Percentiles rank a stretch among this genome's conserved stretches.
These are phyloP conservation scores for Cybosia mesomella DNA, from an alignment of 2,888 invertebrate genomes.

Conservation along the genomic window DNA sequence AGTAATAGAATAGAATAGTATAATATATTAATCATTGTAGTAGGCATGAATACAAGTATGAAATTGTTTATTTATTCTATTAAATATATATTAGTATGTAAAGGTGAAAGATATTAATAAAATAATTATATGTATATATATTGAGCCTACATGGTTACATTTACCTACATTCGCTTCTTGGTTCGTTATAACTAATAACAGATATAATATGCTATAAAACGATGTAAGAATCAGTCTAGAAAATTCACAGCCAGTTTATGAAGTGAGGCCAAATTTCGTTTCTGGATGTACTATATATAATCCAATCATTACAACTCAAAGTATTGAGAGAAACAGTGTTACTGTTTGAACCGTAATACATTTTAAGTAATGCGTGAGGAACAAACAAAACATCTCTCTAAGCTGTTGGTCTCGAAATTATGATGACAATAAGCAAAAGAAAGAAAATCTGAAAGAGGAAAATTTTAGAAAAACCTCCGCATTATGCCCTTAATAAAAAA, in stretches of 20 bases:
- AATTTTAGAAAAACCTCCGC: not conserved
- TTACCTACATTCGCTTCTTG: not conserved
- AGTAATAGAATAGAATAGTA: too few species aligned
- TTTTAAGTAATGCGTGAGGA: not conserved
- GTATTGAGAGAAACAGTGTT: too few species aligned
- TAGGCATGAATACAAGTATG: too few species aligned
- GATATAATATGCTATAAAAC: not conserved
- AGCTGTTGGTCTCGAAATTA: not conserved
- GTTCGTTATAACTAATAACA: not conserved
- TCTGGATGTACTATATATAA: not conserved
- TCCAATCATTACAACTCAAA: constrained; percentile 5
- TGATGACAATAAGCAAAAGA: not conserved
- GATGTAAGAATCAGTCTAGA: not conserved
- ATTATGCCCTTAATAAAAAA: not conserved
- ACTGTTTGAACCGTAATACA: not conserved
- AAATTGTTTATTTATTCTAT: too few species aligned
- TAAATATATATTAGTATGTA: too few species aligned
- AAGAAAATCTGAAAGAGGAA: not conserved
- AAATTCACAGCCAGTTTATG: not conserved
- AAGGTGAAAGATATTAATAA: too few species aligned
- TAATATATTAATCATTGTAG: too few species aligned
- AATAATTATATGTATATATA: too few species aligned
- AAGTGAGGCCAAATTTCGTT: not conserved
- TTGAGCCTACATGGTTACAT: too few species aligned
- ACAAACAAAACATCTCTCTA: not conserved